Percentiles rank a stretch among this genome's conserved stretches.
These are phyloP conservation scores for Falco biarmicus DNA, from an alignment of 2,797 vertebrate genomes.

Conservation along the genomic window DNA sequence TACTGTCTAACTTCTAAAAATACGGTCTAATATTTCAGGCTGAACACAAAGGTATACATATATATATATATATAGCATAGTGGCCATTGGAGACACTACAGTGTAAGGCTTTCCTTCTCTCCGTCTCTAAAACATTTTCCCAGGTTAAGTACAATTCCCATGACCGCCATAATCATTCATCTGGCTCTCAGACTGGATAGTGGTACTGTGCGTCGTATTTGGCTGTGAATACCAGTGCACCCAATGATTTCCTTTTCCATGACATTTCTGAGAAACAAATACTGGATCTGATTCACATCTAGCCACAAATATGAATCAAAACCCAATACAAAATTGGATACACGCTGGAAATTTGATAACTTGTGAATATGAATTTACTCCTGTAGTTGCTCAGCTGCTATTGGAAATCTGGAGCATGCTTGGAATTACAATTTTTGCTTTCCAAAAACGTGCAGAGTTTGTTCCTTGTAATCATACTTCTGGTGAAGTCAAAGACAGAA, in stretches of 20 bases:
- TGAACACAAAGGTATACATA: not conserved
- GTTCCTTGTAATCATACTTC: constrained; percentile 39
- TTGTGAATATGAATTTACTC: constrained; percentile 59
- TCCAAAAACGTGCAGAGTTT: constrained; percentile 67
- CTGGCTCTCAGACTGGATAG: constrained; percentile 28
- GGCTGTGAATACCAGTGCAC: constrained; percentile 43
- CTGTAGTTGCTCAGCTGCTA: constrained; percentile 42
- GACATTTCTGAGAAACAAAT: constrained; percentile 65
- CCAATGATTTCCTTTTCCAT: constrained; percentile 65
- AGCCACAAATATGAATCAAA: constrained; percentile 69
- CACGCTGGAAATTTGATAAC: constrained; percentile 38
- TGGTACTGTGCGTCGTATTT: constrained; percentile 12
- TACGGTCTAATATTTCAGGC: not conserved
- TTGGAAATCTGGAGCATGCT: constrained; percentile 67
- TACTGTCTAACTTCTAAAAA: not conserved
- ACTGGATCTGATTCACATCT: constrained; percentile 52
- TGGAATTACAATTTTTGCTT: constrained; percentile 54
- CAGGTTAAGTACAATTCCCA: constrained; percentile 56
- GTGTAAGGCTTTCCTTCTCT: not conserved
- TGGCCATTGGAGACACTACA: not conserved
- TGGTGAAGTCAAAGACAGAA: constrained; percentile 64
- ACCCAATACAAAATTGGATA: constrained; percentile 50
- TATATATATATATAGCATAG: not conserved
- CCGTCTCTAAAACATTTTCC: constrained; percentile 39
- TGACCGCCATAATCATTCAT: constrained; percentile 12